Conservation (phyloP, 2,113 vertebrate species). For the Vimba vimba region DNA sequence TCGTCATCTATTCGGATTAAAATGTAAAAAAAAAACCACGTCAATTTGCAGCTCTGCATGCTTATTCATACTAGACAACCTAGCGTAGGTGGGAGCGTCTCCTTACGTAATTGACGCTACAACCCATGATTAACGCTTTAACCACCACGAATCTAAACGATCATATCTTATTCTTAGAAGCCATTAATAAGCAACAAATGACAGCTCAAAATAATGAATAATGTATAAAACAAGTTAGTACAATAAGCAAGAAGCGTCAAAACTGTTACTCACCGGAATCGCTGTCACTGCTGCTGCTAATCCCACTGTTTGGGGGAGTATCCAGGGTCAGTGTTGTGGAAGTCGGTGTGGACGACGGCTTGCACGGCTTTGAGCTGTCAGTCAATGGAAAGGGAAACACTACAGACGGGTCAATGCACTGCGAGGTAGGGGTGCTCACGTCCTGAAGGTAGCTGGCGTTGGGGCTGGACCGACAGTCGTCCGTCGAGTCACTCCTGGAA, state of each 20-base stretch:
- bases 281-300: constrained; percentile 69
- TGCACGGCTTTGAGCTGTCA: constrained; percentile 72
- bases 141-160: background rate
- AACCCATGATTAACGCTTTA: background rate
- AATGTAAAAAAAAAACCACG: background rate
- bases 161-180: background rate
- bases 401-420: constrained; percentile 86
- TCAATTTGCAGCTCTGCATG: background rate
- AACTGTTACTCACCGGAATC: constrained; percentile 78
- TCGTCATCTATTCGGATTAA: constrained; percentile 75
- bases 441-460: constrained; percentile 78
- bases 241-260: background rate
- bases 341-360: constrained; percentile 50
- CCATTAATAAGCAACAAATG: background rate
- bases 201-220: too few species aligned
- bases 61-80: background rate
- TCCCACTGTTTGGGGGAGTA: constrained; percentile 82
- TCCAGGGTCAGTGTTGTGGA: constrained; percentile 66
- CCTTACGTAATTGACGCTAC: background rate
- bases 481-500: constrained; percentile 12
- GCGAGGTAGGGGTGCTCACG: constrained; percentile 77
- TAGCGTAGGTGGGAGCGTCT: background rate
- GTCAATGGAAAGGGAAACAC: constrained; percentile 84
- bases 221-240: too few species aligned
- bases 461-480: constrained; percentile 9